phyloP scores from a whole-genome alignment of 2,888 invertebrate genomes.

The Watsonalla cultraria region DNA sequence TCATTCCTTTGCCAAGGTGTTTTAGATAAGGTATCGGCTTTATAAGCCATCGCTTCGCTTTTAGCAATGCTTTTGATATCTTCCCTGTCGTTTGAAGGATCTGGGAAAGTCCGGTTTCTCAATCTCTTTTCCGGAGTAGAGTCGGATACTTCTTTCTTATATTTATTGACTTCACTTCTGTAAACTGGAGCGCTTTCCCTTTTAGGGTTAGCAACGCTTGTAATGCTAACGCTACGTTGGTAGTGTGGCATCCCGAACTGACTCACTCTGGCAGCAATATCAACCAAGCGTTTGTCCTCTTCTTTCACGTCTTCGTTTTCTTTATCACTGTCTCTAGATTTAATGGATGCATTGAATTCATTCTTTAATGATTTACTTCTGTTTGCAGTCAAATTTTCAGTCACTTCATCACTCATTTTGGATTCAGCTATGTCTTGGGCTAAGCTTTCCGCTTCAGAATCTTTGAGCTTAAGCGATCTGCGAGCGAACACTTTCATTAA shows the following conservation, averaged over 20 bases:
- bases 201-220: slow-evolving; percentile 59
- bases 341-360: slow-evolving; percentile 73
- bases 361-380: slow-evolving; percentile 61
- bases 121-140: slow-evolving; percentile 72
- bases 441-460: slow-evolving; percentile 80
- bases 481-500: slow-evolving; percentile 90
- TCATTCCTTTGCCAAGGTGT: slow-evolving; percentile 67
- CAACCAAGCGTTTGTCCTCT: slow-evolving; percentile 60
- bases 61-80: slow-evolving; percentile 65
- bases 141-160: slow-evolving; percentile 74
- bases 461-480: slow-evolving; percentile 88
- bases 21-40: slow-evolving; percentile 67
- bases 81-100: slow-evolving; percentile 68
- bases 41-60: slow-evolving; percentile 59
- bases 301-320: slow-evolving; percentile 79
- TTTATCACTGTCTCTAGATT: slow-evolving; percentile 85
- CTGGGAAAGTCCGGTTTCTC: slow-evolving; percentile 72
- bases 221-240: slow-evolving; percentile 67
- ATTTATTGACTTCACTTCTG: slow-evolving; percentile 66
- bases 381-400: slow-evolving; percentile 36
- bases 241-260: slow-evolving; percentile 67
- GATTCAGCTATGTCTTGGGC: slow-evolving; percentile 77
- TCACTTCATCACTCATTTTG: slow-evolving; percentile 51
- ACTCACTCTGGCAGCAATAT: slow-evolving; percentile 65
- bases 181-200: slow-evolving; percentile 64